Evolutionary conservation across 37 sponge, comb jelly and placozoan genomes (phyloP).

Genomic region (Halichondria panicea): DNA sequence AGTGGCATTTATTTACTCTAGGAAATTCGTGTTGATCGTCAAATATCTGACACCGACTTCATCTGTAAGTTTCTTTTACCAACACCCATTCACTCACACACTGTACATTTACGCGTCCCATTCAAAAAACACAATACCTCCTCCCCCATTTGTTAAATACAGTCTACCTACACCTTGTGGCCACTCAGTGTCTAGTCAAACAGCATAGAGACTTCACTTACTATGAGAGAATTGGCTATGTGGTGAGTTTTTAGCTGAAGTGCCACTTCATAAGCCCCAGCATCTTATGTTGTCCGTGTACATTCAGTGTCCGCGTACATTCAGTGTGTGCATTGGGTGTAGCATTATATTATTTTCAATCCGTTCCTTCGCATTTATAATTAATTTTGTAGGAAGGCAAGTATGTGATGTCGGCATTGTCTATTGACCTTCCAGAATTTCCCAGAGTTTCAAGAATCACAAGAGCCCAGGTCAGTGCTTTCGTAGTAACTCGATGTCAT

Average conservation of each 20-base stretch:
- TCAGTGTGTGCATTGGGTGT: too few relatives aligned
- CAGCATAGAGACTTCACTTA: conserved; percentile 38
- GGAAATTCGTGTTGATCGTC: conserved; percentile 1
- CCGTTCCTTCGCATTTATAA: neutral
- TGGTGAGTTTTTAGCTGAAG: conserved; percentile 14
- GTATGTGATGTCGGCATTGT: conserved; percentile 55
- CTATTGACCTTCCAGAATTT: conserved; percentile 42
- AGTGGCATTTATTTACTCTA: neutral
- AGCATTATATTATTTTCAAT: too few relatives aligned
- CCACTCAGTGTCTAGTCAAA: conserved; percentile 47
- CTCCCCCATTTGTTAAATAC: neutral
- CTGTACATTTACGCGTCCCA: neutral
- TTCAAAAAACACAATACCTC: too few relatives aligned
- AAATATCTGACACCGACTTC: conserved; percentile 11
- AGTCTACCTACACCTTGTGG: conserved; percentile 43
- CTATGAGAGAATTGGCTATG: conserved; percentile 23
- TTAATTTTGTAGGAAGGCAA: conserved; percentile 43
- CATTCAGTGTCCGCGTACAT: too few relatives aligned
- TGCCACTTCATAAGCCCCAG: too few relatives aligned
- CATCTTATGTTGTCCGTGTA: too few relatives aligned
- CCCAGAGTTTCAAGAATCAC: conserved; percentile 34
- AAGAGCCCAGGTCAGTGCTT: conserved; percentile 49
- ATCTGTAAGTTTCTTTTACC: conserved; percentile 7
- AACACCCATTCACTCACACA: neutral
- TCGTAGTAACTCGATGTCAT: neutral